phyloP scores from a whole-genome alignment of 2,113 vertebrate species.

The Stigmatopora nigra region DNA sequence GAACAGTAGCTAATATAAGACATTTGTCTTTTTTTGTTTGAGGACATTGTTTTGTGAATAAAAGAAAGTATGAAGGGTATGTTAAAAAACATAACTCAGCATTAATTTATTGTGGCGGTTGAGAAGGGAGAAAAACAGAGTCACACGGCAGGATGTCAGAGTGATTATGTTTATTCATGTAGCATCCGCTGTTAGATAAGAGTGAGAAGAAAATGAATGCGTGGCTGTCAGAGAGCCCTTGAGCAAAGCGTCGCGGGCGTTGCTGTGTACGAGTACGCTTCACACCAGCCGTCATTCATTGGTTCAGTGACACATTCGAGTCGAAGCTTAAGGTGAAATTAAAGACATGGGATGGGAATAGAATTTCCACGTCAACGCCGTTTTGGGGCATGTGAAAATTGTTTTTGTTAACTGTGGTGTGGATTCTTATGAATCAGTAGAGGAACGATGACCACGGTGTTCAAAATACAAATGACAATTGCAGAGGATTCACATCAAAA shows the following conservation, averaged over 20 bases:
- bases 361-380: background rate
- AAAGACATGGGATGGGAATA: background rate
- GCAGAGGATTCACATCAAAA: background rate
- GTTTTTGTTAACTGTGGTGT: background rate
- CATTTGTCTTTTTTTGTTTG: background rate
- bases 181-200: background rate
- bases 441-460: conserved; percentile 5
- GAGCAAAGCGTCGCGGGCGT: conserved; percentile 3
- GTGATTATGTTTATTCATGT: conserved; percentile 9
- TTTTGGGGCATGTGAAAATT: conserved; percentile 3
- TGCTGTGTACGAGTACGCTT: background rate
- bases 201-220: conserved; percentile 2
- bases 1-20: background rate
- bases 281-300: conserved; percentile 8
- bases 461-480: background rate
- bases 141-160: conserved; percentile 4
- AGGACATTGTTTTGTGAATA: background rate
- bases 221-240: conserved; percentile 6
- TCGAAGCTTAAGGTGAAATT: conserved; percentile 3
- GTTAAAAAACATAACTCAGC: background rate
- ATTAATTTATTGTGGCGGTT: background rate
- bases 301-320: background rate
- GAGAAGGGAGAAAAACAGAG: background rate
- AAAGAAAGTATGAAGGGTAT: background rate
- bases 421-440: background rate